Evolutionary conservation across 2,888 invertebrate genomes (phyloP), one percentile per base, ranked within the genome.

Genomic region (Argyra leucocephala): DNA sequence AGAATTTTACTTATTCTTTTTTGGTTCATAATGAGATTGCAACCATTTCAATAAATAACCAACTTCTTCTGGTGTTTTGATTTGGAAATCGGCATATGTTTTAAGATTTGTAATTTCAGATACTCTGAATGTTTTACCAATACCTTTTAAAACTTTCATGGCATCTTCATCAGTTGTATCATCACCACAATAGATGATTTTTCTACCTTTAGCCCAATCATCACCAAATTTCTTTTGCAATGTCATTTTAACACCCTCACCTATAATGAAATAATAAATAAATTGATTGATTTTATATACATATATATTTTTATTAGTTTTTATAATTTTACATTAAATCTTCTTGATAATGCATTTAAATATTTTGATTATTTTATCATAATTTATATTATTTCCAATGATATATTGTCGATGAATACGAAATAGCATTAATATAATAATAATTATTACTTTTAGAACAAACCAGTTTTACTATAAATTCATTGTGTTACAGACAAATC

Each of bases 151-250:
- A 68, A 91, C 90, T 85, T 87, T 84, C 88, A 93, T 93, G 62
- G 93, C 93, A 77, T 93, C 93, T 81, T 93, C 93, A 76, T 93
- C 93, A 9, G 93, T 93, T 69, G 85, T 87, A 77, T 93, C 93
- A 76, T 93, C 93, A 67, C 93, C 93, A 63, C 87, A 91, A 74
- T 93, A 93, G 71, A 93, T 89, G 72, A 93, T 88, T 71, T 88
- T 82, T 69, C 88, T 84, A 68, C 88, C 81, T 74, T 88, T 88
- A 71, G 86, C 85, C 89, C 89, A 90, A 72, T 90, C 88, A n/a
- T 88, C 84, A 22, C 88, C 88, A 74, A 89, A 90, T 22, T 88
- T 86, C 26, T 88, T 88, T 67, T 89, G 83, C 68, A 90, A 78
- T 71, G 90, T 89, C 77, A 89, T 88, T 74, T 89, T 87, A 36